Base-by-base conservation (phyloP, 2,113 vertebrate species). In the Poeciliopsis occidentalis region DNA sequence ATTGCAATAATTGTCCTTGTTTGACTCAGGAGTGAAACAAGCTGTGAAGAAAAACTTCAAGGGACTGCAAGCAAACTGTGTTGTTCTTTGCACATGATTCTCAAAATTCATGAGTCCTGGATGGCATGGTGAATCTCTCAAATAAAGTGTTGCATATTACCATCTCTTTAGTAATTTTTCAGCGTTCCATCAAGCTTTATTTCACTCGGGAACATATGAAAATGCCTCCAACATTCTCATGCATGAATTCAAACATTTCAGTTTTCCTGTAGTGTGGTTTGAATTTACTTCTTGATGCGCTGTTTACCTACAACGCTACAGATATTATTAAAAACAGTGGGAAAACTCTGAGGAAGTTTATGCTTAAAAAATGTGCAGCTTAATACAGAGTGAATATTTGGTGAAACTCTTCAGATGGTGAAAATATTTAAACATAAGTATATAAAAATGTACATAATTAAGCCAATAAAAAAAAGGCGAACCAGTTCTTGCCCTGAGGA, bases 401-500 rank as follows among this genome's bases (percentile, higher is more conserved):
- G 51, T 22, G 7, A 54, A 54, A 5, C 17, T 54, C 51, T 54
- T 24, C 22, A 54, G 51, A 54, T 22, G 24, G 2, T 8, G 8
- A 10, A 24, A 30, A n/a, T 7, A 12, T 37, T 8, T 65, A 22
- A 13, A 24, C 60, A 60, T 47, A 24, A n/a, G 6, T 37, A 13
- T n/a, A 32, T 26, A 26, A 27, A 27, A 27, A 27, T n/a, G 19
- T 61, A 37, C 15, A 47, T n/a, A 30, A 51, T 60, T 64, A 44
- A 65, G 39, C n/a, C 8, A 30, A 62, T 5, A 51, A 63, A 11
- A 29, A 29, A 41, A 72, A 76, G 27, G 17, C n/a, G 15, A 26
- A 82, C 75, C 27, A 64, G 27, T 24, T 73, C 31, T 34, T 54
- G 37, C 63, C 78, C 63, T 39, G 26, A 30, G 54, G 72, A 79